Conservation (phyloP, 2,888 invertebrate species). For the Mesorhabditis belari region DNA sequence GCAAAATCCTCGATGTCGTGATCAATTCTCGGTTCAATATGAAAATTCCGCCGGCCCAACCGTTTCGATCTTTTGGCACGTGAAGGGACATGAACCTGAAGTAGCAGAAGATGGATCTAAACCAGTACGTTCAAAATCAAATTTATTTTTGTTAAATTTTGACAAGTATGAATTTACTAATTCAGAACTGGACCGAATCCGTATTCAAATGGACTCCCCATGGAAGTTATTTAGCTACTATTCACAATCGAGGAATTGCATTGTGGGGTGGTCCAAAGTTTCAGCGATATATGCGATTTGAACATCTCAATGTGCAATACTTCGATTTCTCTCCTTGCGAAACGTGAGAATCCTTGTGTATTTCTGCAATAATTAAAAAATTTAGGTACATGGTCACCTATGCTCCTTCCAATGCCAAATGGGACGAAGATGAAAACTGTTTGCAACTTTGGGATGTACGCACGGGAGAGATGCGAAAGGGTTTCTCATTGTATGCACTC, state of each 20-base stretch:
- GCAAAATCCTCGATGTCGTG: slow-evolving; percentile 86
- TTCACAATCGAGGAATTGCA: slow-evolving; percentile 86
- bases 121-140: slow-evolving; percentile 14
- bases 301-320: slow-evolving; percentile 72
- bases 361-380: slow-evolving; percentile 2
- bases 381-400: slow-evolving; percentile 81
- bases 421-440: slow-evolving; percentile 69
- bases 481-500: slow-evolving; percentile 37
- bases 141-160: neutral
- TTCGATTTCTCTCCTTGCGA: slow-evolving; percentile 97
- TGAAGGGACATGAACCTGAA: slow-evolving; percentile 36
- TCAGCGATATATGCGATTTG: slow-evolving; percentile 81
- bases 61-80: slow-evolving; percentile 28
- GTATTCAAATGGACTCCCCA: slow-evolving; percentile 95
- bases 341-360: slow-evolving; percentile 60
- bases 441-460: slow-evolving; percentile 90
- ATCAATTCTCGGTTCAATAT: slow-evolving; percentile 84
- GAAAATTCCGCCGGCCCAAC: slow-evolving; percentile 63
- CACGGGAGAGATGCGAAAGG: slow-evolving; percentile 62
- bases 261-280: slow-evolving; percentile 94
- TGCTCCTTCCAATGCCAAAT: slow-evolving; percentile 64
- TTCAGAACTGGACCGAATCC: slow-evolving; percentile 86
- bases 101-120: slow-evolving; percentile 15
- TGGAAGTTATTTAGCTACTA: slow-evolving; percentile 90
- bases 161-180: slow-evolving; percentile 3